Evolutionary conservation across 2,797 vertebrate genomes (phyloP).

Genomic region (Melanitta fusca): DNA sequence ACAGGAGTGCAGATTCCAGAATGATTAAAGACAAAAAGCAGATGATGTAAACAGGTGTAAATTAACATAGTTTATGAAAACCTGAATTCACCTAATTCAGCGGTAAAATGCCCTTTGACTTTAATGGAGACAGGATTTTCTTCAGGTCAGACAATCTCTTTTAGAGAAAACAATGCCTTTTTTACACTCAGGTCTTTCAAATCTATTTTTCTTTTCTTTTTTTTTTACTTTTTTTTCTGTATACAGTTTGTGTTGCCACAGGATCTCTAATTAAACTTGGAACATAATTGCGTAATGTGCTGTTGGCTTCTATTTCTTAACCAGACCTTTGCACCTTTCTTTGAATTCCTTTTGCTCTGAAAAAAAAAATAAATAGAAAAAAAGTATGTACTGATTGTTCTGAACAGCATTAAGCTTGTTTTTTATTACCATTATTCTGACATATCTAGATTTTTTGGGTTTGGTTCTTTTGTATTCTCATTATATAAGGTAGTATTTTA

Average conservation of each 20-base stretch:
- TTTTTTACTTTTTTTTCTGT: background rate
- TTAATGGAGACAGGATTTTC: background rate
- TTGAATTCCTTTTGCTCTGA: slow-evolving; percentile 2
- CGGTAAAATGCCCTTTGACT: slow-evolving; percentile 5
- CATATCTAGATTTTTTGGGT: background rate
- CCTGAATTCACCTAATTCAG: background rate
- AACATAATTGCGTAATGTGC: background rate
- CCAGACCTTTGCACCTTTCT: background rate
- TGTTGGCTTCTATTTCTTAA: background rate
- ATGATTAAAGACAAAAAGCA: slow-evolving; percentile 5
- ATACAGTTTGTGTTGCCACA: background rate
- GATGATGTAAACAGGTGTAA: slow-evolving; percentile 21
- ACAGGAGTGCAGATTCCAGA: slow-evolving; percentile 34
- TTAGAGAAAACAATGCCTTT: background rate
- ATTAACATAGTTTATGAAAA: slow-evolving; percentile 15
- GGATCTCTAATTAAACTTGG: background rate
- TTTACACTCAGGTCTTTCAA: background rate
- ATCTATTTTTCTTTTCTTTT: background rate
- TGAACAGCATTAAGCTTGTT: background rate
- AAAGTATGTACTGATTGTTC: background rate
- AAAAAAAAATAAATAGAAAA: background rate
- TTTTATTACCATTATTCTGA: background rate
- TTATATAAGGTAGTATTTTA: background rate
- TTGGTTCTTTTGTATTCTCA: background rate
- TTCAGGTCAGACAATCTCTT: background rate